Evolutionary conservation across 1,140 invertebrate genomes (phyloP).

Genomic region (Ips typographus): DNA sequence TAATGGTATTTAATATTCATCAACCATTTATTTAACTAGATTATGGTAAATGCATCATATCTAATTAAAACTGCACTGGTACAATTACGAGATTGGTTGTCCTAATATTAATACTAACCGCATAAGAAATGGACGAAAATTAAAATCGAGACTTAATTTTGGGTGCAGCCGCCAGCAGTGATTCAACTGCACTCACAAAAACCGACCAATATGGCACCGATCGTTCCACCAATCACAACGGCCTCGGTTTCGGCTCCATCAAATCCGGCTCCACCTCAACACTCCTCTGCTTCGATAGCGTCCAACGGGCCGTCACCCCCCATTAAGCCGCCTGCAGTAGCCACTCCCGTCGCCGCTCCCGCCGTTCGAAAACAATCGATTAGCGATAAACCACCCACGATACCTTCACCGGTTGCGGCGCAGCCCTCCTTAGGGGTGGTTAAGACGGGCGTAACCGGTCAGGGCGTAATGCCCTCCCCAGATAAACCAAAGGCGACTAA

Average conservation of each 20-base stretch:
- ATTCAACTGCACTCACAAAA: conserved; percentile 13
- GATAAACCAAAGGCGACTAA: conserved; percentile 49
- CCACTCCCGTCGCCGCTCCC: conserved; percentile 2
- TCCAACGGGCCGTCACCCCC: conserved; percentile 35
- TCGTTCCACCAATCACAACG: background rate
- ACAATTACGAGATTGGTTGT: background rate
- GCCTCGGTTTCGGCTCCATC: background rate
- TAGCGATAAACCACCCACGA: conserved; percentile 32
- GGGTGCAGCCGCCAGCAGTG: conserved; percentile 17
- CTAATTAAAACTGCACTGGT: background rate
- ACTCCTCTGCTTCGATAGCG: conserved; percentile 23
- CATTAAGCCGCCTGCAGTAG: conserved; percentile 44
- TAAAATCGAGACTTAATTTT: background rate
- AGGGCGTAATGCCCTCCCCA: conserved; percentile 49
- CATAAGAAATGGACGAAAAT: background rate
- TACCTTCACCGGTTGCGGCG: conserved; percentile 29
- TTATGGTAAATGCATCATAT: too few relatives aligned
- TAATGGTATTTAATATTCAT: too few relatives aligned
- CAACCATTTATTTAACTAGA: too few relatives aligned
- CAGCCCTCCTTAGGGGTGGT: conserved; percentile 2
- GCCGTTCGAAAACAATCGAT: conserved; percentile 18
- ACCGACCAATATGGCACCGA: background rate
- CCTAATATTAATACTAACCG: background rate
- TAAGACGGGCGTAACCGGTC: conserved; percentile 11
- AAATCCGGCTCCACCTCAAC: background rate